A percentile compares a stretch with the other conserved stretches of the same genome.
Conservation (phyloP, 2,888 invertebrate species). For the Tinea semifulvella region DNA sequence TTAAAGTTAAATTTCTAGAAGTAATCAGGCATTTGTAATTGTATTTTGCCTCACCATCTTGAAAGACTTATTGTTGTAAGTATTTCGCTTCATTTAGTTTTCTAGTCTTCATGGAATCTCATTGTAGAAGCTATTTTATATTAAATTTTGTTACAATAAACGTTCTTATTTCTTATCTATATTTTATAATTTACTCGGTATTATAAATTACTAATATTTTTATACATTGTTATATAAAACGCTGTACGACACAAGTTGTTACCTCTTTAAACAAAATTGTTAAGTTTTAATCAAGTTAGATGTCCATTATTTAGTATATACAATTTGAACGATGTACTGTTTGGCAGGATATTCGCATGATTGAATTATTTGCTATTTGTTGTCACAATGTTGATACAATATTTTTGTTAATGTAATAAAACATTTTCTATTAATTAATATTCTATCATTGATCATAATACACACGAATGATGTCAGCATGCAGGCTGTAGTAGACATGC, state of each 20-base stretch:
- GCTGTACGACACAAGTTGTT: conserved; percentile 3
- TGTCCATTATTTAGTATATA: conserved; percentile 23
- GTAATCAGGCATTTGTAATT: conserved; percentile 43
- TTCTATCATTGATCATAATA: conserved; percentile 43
- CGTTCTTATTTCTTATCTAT: conserved; percentile 22
- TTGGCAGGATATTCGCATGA: conserved; percentile 57
- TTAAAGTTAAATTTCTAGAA: conserved; percentile 2
- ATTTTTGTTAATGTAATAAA: conserved; percentile 60
- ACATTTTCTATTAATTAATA: conserved; percentile 48
- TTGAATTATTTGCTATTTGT: conserved; percentile 55
- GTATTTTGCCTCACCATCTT: conserved; percentile 60
- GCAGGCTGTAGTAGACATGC: conserved; percentile 54
- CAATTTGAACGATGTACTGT: conserved; percentile 49
- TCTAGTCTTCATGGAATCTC: conserved; percentile 64
- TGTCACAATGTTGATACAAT: conserved; percentile 54
- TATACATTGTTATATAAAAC: conserved; percentile 1
- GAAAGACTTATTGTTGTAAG: conserved; percentile 65
- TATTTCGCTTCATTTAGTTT: conserved; percentile 65
- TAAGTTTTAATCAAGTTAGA: not conserved
- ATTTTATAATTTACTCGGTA: conserved; percentile 13
- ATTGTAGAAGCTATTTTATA: conserved; percentile 30
- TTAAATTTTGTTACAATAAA: conserved; percentile 24
- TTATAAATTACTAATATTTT: conserved; percentile 17
- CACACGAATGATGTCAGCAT: conserved; percentile 64
- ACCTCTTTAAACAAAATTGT: conserved; percentile 3